A percentile compares a stretch with the other conserved stretches of the same genome.
Conservation (phyloP, 2,113 vertebrate species). For the Amphilophus citrinellus region DNA sequence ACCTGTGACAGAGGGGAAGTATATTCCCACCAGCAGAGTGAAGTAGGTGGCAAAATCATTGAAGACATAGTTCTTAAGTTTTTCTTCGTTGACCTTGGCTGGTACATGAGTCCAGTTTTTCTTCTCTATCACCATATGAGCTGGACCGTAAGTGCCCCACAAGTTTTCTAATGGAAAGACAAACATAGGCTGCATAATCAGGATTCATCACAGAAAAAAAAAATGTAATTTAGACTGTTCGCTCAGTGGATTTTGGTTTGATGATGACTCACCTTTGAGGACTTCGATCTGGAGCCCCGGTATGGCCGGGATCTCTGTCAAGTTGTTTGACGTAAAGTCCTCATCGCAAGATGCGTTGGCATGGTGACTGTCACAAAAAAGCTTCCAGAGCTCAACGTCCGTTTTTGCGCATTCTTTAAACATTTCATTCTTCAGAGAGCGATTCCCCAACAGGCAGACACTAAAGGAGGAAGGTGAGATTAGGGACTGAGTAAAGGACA, state of each 20-base stretch:
- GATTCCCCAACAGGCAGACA: conserved; percentile 92
- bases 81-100: conserved; percentile 46
- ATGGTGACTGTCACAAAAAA: conserved; percentile 83
- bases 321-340: conserved; percentile 87
- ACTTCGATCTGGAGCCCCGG: conserved; percentile 89
- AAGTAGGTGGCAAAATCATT: conserved; percentile 92
- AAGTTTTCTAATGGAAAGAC: conserved; percentile 85
- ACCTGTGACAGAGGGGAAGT: conserved; percentile 98
- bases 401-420: conserved; percentile 87
- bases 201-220: neutral
- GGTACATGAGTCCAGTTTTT: conserved; percentile 59
- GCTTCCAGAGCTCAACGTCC: conserved; percentile 72
- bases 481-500: neutral
- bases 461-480: conserved; percentile 58
- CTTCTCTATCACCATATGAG: conserved; percentile 84
- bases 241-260: accelerated
- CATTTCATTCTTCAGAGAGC: conserved; percentile 79
- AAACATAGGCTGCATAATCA: neutral
- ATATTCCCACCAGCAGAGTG: conserved; percentile 96
- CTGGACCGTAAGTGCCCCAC: conserved; percentile 87
- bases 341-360: conserved; percentile 84
- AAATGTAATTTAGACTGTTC: neutral
- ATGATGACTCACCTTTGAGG: conserved; percentile 78
- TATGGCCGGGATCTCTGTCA: conserved; percentile 88
- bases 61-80: conserved; percentile 80